Conservation (phyloP, 2,888 invertebrate genomes). For the Mycogona germanica region DNA sequence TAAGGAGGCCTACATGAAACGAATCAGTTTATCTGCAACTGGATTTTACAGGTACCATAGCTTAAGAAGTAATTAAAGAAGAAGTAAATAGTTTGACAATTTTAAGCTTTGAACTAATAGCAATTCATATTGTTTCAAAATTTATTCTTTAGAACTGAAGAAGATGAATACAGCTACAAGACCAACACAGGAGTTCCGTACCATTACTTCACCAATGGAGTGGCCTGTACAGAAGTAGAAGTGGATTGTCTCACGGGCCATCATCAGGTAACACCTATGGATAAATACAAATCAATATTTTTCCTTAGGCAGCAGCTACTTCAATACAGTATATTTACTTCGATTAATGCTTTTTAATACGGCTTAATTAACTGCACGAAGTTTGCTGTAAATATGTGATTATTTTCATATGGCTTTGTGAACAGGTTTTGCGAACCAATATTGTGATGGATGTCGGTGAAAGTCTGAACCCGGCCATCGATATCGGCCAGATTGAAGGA, state of each 20-base stretch:
- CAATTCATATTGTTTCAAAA: too few species aligned
- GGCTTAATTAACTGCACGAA: too few species aligned
- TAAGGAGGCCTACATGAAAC: conserved; percentile 55
- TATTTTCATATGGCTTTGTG: too few species aligned
- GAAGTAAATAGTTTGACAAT: too few species aligned
- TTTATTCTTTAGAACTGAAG: too few species aligned
- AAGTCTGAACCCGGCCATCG: conserved; percentile 91
- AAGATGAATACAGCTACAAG: conserved; percentile 56
- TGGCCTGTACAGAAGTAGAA: conserved; percentile 77
- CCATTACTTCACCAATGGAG: conserved; percentile 77
- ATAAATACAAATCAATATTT: not conserved
- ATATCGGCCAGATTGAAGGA: conserved; percentile 94
- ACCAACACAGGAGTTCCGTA: conserved; percentile 59
- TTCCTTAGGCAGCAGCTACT: too few species aligned
- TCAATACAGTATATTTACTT: too few species aligned
- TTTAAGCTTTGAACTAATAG: not conserved
- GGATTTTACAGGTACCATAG: conserved; percentile 62
- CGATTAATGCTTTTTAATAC: too few species aligned
- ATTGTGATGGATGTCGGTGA: conserved; percentile 96
- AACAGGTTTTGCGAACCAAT: conserved; percentile 71
- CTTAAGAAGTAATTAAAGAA: too few species aligned
- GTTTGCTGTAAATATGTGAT: too few species aligned
- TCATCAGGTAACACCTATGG: conserved; percentile 47
- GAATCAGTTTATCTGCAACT: conserved; percentile 66
- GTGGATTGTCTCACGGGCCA: conserved; percentile 90